Evolutionary conservation across 2,888 invertebrate genomes (phyloP), one percentile per base, ranked within the genome.

Genomic region (Gisinianus flammeolus): DNA sequence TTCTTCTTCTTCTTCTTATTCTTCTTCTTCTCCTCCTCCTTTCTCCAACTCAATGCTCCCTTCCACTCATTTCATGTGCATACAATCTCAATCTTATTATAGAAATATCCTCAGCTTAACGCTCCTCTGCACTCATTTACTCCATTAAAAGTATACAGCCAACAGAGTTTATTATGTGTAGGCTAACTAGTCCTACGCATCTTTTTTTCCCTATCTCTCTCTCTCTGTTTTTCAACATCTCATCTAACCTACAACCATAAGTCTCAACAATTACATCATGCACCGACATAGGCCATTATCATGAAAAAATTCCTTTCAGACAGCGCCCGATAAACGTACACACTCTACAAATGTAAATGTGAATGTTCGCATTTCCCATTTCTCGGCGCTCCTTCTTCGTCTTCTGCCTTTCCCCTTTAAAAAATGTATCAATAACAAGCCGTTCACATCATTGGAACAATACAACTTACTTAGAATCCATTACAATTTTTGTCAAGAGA

Each of bases 201-300:
- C 62, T 72, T n/a, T 22, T 58, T 72, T 10, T 3, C 69, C 19
- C 76, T 35, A 54, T 76, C 58, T 35, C 22, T 35, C 3, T 16
- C 35, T 44, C 44, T 64, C 33, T 24, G 19, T 26, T 19, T 64
- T 70, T 16, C 44, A 44, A 44, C 19, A 19, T 44, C 12, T 44
- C 5, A 62, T 26, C 62, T 24, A 1, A 8, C 26, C 26, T n/a
- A 62, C 2, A 62, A 28, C 26, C 28, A 62, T 26, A 62, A 26
- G 26, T 62, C 8, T 62, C 28, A 26, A 26, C 62, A 26, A 26
- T 62, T 62, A 62, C 28, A 26, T 62, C 4, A 0, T 26, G 62
- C 16, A 54, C 62, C 62, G 62, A 62, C 62, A 62, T 6, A 62
- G 26, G 26, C 62, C 62, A 62, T 62, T 62, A 62, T 62, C 62